Evolutionary conservation across 2,888 invertebrate genomes (phyloP).

Genomic region (Marasmarcha lunaedactyla): DNA sequence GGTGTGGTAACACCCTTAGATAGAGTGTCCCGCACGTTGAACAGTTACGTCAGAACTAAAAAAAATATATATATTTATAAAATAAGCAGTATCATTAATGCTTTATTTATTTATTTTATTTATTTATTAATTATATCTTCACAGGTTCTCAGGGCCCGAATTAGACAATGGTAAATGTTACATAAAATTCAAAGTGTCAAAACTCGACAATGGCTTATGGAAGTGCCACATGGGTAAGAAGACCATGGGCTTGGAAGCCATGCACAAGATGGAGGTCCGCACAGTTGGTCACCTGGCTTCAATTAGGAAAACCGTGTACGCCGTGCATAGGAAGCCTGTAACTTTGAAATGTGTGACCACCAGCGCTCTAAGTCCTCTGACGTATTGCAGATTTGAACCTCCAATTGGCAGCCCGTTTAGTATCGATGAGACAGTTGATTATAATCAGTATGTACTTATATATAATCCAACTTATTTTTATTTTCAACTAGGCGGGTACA

Average conservation of each 20-base stretch:
- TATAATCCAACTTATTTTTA: no score
- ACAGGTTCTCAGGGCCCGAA: slow-evolving; percentile 40
- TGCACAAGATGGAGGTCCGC: slow-evolving; percentile 35
- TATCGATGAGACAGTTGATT: slow-evolving; percentile 42
- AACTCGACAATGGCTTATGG: slow-evolving; percentile 50
- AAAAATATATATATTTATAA: no score
- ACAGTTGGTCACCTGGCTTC: slow-evolving; percentile 48
- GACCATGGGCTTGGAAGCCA: slow-evolving; percentile 32
- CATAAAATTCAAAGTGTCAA: slow-evolving; percentile 31
- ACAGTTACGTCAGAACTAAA: no score
- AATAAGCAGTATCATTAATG: no score
- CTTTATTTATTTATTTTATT: no score
- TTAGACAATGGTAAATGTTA: slow-evolving; percentile 47
- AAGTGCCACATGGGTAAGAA: slow-evolving; percentile 53
- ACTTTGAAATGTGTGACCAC: slow-evolving; percentile 51
- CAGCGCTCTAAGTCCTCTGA: slow-evolving; percentile 34
- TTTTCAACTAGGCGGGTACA: no score
- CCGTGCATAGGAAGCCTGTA: slow-evolving; percentile 32
- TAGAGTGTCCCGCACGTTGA: no score
- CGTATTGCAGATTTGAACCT: slow-evolving; percentile 61
- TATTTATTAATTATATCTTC: no score
- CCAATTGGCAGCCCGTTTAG: slow-evolving; percentile 53
- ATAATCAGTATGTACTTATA: slow-evolving; percentile 32
- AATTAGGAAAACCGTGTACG: slow-evolving; percentile 30
- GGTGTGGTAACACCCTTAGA: no score